These are phyloP conservation scores for Acanthosepion lycidas DNA, from an alignment of 2,888 invertebrate species.

Conservation along the genomic window DNA sequence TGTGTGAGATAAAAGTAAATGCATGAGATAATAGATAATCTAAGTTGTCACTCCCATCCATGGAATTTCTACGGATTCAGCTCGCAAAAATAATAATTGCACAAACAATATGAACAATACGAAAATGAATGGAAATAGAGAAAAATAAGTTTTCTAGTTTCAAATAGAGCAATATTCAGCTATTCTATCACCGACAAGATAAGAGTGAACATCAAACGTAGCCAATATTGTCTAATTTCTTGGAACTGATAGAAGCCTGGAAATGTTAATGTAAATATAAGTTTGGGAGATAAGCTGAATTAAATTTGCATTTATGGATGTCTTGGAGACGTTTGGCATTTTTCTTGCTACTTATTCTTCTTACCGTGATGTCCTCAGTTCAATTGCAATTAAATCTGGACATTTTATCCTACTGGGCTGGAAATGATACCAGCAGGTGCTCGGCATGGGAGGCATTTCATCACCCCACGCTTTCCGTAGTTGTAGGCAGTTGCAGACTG, in stretches of 20 bases:
- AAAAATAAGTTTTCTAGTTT: no score
- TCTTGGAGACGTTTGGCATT: not conserved
- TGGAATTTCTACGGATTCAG: no score
- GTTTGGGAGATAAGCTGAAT: not conserved
- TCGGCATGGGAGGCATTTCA: not conserved
- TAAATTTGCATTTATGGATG: not conserved
- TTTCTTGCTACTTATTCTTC: not conserved
- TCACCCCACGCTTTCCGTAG: not conserved
- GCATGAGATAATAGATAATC: no score
- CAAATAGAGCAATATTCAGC: no score
- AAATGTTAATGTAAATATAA: constrained; percentile 1
- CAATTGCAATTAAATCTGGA: not conserved
- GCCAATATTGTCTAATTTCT: not conserved
- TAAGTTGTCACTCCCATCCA: no score
- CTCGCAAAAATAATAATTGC: no score
- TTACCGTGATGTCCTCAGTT: not conserved
- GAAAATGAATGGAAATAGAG: no score
- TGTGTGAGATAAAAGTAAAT: no score
- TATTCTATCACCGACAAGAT: no score
- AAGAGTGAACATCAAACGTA: not conserved
- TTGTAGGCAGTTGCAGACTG: not conserved
- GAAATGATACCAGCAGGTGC: constrained; percentile 13
- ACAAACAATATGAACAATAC: no score
- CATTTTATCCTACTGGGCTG: not conserved
- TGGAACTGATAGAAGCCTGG: not conserved